Evolutionary conservation across 2,888 invertebrate genomes (phyloP), one percentile per base, ranked within the genome.

Genomic region (Brenthis daphne): DNA sequence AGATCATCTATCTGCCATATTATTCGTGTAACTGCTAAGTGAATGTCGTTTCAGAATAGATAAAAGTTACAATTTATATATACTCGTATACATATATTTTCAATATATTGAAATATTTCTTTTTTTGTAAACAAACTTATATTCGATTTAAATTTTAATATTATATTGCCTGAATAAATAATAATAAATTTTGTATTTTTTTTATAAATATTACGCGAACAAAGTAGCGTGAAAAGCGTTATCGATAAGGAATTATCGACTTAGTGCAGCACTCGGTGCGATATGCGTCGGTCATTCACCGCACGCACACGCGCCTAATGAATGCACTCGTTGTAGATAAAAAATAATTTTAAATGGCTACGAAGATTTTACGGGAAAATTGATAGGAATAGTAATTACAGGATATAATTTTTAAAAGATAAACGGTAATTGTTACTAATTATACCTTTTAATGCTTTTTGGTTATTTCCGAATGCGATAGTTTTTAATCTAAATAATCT

Each of bases 241-340:
- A 78, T 80, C 78, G 79, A 81, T 77, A 79, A 76, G 75, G 13
- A 50, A 48, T 20, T 72, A 77, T 79, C 76, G 78, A 75, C 55
- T 64, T 57, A 57, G 74, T 70, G 63, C 83, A 75, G 64, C 78
- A 64, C 79, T 77, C 75, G 77, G 88, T 89, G 90, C 89, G 87
- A 90, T 90, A 90, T 87, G 89, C 82, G 79, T 76, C 78, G 79
- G 90, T 84, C 88, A 82, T 82, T 73, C 85, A 73, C 77, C 88
- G 78, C 78, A 74, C 76, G 70, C 74, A 78, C 80, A 78, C 67
- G 77, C 79, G 80, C 79, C 79, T 84, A 79, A 80, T 80, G 82
- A 84, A 81, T 85, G 86, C 87, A 82, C 80, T 83, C 79, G 77
- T 66, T 69, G 67, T 72, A 73, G 78, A 79, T 78, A 78, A 79